Base-by-base conservation (phyloP, 1,140 invertebrate species). In the Neodiprion pinetum region DNA sequence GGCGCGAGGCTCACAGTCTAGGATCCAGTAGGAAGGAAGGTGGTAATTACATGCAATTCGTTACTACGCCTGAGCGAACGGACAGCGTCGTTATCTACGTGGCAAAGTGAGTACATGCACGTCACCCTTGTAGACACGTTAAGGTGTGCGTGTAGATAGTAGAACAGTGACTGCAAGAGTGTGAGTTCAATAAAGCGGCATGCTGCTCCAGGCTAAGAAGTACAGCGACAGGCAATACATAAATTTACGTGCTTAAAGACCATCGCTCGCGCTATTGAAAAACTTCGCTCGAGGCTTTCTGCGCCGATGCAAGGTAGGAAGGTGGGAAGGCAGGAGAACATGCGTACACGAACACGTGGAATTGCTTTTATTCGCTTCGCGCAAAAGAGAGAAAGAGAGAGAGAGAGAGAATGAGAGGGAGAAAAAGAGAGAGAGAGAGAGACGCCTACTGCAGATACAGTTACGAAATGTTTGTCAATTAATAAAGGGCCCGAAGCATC, bases 381-480 rank as follows among this genome's bases (percentile, higher is more conserved):
- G 47, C 61, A 12, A 8, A 28, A 28, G 28, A 49, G 28, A 49
- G 69, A 73, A 28, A 67, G 67, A 23, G 66, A 10, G 66, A 73
- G 48, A 9, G 9, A 61, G 49, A 65, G 72, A 72, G 69, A 70
- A 11, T 48, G 14, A 71, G 50, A 71, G 21, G 40, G 21, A 49
- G 69, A 73, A 28, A 67, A 47, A 23, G 47, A 10, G 66, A 73
- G 67, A 9, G 9, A n/a, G n/a, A 61, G 49, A 65, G 72, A 72
- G 69, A 70, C 72, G 28, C 28, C 28, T 40, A 4, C 28, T 5
- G 28, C 28, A 40, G 1, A 40, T 40, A 40, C 28, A 40, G 28
- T 40, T 40, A 40, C 28, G 28, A 40, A 40, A 40, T 40, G 28
- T 40, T 40, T 40, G 28, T 40, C 28, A 40, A 40, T 40, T 40